Base-by-base conservation (phyloP, 1,140 invertebrate genomes). In the Pentalonia nigronervosa region DNA sequence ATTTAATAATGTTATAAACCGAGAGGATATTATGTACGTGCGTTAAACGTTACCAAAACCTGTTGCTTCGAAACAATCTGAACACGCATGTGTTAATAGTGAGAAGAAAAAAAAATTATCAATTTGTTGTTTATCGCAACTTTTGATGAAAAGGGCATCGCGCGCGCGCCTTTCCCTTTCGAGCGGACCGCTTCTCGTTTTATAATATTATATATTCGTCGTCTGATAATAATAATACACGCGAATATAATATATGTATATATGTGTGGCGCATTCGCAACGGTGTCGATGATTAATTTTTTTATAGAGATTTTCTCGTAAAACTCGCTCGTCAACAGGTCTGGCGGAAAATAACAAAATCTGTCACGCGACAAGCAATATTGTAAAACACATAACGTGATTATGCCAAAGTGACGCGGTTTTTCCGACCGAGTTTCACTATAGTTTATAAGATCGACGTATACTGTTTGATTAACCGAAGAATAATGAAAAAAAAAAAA, bases 1-100 rank as follows among this genome's bases (percentile, higher is more conserved):
- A 76, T 76, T n/a, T 76, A 76, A 76, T 76, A 76, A 76, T 76
- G 60, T n/a, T 76, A 76, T 76, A 76, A 76, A n/a, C 60, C 60
- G n/a, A 76, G n/a, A n/a, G 60, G 30, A 53, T 53, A 48, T 48
- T 41, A 48, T 14, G 56, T 60, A 67, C 60, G 30, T n/a, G 60
- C 60, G n/a, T 76, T 76, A 7, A 76, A 76, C 60, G 30, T 34
- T 7, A 76, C 6, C 14, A n/a, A 76, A 76, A 76, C 60, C 60
- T 76, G 60, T 76, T 76, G 17, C 30, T 76, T 7, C 60, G 60
- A 76, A 14, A 14, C 60, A 17, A 76, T 76, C 60, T n/a, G 17
- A n/a, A 76, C 60, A 76, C 60, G 4, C 6, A 17, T n/a, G 60
- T n/a, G 60, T n/a, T 76, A 76, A 67, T 67, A 4, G 30, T 17